A percentile compares a stretch with the other conserved stretches of the same genome.
phyloP scores from a whole-genome alignment of 2,113 vertebrate species.

The Sylvietta virens region DNA sequence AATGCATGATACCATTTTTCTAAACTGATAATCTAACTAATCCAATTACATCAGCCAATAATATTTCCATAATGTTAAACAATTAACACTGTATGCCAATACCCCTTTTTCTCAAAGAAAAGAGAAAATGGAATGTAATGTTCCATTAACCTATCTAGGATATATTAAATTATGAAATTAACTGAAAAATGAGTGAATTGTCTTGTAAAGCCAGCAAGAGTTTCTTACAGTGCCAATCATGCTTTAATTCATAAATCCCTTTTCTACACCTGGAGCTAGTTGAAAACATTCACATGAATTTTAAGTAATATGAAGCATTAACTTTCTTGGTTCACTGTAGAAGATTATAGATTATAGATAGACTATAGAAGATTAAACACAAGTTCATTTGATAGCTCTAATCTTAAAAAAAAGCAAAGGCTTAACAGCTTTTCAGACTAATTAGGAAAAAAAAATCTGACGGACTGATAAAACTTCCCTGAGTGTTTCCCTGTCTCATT shows the following conservation, averaged over 20 bases:
- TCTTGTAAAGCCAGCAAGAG: conserved; percentile 11
- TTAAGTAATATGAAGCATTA: conserved; percentile 28
- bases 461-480: not conserved
- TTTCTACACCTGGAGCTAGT: not conserved
- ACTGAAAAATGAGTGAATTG: not conserved
- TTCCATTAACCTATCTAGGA: not conserved
- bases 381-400: not conserved
- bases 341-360: conserved; percentile 3
- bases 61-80: not conserved
- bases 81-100: not conserved
- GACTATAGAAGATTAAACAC: conserved; percentile 22
- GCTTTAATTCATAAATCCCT: conserved; percentile 32
- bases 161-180: conserved; percentile 34
- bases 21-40: not conserved
- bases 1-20: not conserved
- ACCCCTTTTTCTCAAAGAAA: not conserved
- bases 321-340: not conserved
- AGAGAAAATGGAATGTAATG: not conserved
- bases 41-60: conserved; percentile 20
- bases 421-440: conserved; percentile 18
- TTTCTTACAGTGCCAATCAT: not conserved
- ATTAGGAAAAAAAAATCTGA: not conserved
- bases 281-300: conserved; percentile 15
- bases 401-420: not conserved
- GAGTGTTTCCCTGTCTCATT: not conserved